Conservation (phyloP, 2,797 vertebrate species). For the Sebastes itinus region DNA sequence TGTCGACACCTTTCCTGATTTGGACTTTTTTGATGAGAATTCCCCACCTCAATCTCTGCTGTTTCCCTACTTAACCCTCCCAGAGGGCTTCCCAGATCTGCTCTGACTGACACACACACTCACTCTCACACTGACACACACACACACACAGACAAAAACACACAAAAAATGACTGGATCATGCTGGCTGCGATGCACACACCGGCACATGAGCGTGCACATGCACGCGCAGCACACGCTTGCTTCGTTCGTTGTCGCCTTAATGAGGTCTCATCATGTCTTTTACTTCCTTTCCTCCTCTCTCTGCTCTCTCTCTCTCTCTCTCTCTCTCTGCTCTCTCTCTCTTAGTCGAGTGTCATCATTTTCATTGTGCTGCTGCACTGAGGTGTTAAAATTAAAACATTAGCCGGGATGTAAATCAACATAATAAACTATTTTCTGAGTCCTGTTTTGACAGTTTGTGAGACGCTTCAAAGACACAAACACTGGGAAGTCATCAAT, state of each 20-base stretch:
- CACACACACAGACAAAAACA: conserved; percentile 6
- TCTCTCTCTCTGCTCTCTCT: conserved; percentile 20
- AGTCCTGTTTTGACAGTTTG: conserved; percentile 23
- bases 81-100: conserved; percentile 57
- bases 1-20: conserved; percentile 81
- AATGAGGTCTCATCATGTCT: conserved; percentile 75
- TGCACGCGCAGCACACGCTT: conserved; percentile 12
- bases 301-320: background rate
- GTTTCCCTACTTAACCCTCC: conserved; percentile 82
- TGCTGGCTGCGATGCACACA: conserved; percentile 6
- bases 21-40: conserved; percentile 81
- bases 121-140: conserved; percentile 17
- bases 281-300: conserved; percentile 25
- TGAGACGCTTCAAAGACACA: conserved; percentile 19
- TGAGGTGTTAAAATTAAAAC: conserved; percentile 46
- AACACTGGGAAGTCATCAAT: conserved; percentile 2
- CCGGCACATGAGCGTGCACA: background rate
- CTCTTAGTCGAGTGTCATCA: conserved; percentile 42
- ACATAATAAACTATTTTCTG: conserved; percentile 18
- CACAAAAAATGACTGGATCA: conserved; percentile 45
- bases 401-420: conserved; percentile 27
- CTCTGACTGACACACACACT: conserved; percentile 53
- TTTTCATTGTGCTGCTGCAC: conserved; percentile 37
- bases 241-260: conserved; percentile 41
- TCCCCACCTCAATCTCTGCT: conserved; percentile 82